A percentile compares a stretch with the other conserved stretches of the same genome.
phyloP scores from a whole-genome alignment of 2,113 vertebrate genomes.

The Tachysurus fulvidraco region DNA sequence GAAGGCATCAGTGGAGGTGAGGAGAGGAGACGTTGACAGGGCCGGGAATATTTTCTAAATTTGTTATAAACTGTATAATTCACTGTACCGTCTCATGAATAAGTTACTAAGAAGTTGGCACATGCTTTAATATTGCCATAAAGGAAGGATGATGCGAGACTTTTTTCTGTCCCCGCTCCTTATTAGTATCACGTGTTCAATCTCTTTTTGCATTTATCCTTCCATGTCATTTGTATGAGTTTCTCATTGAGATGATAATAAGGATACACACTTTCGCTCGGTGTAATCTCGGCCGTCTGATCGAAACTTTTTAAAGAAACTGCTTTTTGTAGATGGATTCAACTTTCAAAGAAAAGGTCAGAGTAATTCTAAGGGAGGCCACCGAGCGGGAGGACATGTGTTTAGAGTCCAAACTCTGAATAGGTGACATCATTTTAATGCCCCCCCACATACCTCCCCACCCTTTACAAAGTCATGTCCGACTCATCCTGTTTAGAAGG shows the following conservation, averaged over 20 bases:
- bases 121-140: conserved; percentile 67
- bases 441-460: conserved; percentile 41
- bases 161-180: conserved; percentile 58
- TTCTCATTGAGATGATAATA: conserved; percentile 67
- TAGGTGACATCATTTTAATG: conserved; percentile 65
- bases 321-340: conserved; percentile 67
- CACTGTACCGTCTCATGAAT: conserved; percentile 75
- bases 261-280: conserved; percentile 71
- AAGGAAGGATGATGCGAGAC: conserved; percentile 62
- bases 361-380: neutral
- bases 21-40: conserved; percentile 53
- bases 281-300: conserved; percentile 71
- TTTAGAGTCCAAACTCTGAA: conserved; percentile 71
- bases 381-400: conserved; percentile 52
- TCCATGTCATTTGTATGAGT: conserved; percentile 34
- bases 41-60: conserved; percentile 76
- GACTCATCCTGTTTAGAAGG: conserved; percentile 64
- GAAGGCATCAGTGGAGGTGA: conserved; percentile 19
- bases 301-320: conserved; percentile 67
- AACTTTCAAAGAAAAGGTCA: conserved; percentile 25
- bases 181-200: conserved; percentile 61
- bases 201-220: conserved; percentile 47
- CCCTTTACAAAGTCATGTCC: conserved; percentile 70
- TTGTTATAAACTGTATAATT: conserved; percentile 72
- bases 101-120: conserved; percentile 62